Evolutionary conservation across 2,113 vertebrate genomes (phyloP), one percentile per base, ranked within the genome.

Genomic region (Chloropsis hardwickii): DNA sequence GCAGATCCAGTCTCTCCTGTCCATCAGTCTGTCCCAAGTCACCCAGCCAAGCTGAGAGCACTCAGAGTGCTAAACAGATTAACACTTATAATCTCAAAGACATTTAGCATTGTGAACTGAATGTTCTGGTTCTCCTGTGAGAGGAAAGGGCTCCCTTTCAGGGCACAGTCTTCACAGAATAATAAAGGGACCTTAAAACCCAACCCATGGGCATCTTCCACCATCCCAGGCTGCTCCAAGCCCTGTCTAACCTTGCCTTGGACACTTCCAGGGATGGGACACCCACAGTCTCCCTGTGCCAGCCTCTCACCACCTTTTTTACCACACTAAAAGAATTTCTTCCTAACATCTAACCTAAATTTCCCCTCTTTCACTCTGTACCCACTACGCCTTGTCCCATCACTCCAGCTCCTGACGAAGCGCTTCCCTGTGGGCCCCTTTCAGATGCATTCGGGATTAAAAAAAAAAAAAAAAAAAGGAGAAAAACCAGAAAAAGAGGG

Each of bases 401-500:
- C 44, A 29, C 21, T 13, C 9, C 58, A 37, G 37, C 9, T 81
- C 19, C 23, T 22, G 42, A 33, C 1, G 27, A 50, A 23, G 27
- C 44, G 44, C 18, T 65, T 56, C 19, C 25, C 57, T 25, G 25
- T 5, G 8, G 29, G 16, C 1, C 35, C 3, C 18, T 48, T 78
- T 22, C 25, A 42, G 45, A 58, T 20, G 6, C 4, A 14, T 8
- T 61, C 37, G 37, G 37, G 37, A 37, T 37, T 9, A 27, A 25
- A 6, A 2, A 4, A 33, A 25, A 17, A 25, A 27, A 12, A 21
- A 11, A 25, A 23, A 4, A 33, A 11, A 29, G 11, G 22, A 2
- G 3, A 3, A 12, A 2, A 4, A 4, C 17, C 15, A 7, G 9
- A 5, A 14, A 18, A 22, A 14, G 4, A 1, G 6, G 5, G 6